Evolutionary conservation across 2,888 invertebrate genomes (phyloP).

Genomic region (Rotaria magnacalcarata): DNA sequence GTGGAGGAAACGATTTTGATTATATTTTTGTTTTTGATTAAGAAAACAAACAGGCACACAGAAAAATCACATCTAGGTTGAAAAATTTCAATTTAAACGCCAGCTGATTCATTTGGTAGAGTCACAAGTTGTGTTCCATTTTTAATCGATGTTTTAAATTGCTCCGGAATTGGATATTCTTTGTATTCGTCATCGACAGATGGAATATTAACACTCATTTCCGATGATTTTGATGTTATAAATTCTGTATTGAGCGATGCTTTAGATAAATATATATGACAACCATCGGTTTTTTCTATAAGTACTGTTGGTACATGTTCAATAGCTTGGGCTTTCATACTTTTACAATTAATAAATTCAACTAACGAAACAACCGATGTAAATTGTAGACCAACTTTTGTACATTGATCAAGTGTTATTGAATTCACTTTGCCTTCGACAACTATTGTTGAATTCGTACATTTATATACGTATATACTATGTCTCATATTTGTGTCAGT

Average conservation of each 20-base stretch:
- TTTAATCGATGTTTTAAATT: not conserved
- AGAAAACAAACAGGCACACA: too few species aligned
- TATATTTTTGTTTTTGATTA: too few species aligned
- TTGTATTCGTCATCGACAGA: too few species aligned
- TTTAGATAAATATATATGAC: too few species aligned
- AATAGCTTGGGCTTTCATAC: conserved; percentile 89
- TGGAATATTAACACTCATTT: too few species aligned
- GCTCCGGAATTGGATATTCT: too few species aligned
- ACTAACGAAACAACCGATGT: conserved; percentile 58
- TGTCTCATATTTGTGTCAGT: too few species aligned
- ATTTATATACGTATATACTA: conserved; percentile 76
- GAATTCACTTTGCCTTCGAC: too few species aligned
- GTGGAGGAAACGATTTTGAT: too few species aligned
- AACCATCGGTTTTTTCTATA: conserved; percentile 60
- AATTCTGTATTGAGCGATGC: too few species aligned
- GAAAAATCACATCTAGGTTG: not conserved
- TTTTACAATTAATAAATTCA: conserved; percentile 97
- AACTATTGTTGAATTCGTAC: conserved; percentile 71
- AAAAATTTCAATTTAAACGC: not conserved
- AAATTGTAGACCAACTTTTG: conserved; percentile 37
- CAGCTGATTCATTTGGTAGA: not conserved
- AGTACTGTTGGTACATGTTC: conserved; percentile 91
- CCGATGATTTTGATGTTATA: too few species aligned
- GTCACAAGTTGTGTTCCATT: not conserved
- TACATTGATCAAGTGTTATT: conserved; percentile 57